Conservation (phyloP, 2,888 invertebrate species). For the Apamea sordens region DNA sequence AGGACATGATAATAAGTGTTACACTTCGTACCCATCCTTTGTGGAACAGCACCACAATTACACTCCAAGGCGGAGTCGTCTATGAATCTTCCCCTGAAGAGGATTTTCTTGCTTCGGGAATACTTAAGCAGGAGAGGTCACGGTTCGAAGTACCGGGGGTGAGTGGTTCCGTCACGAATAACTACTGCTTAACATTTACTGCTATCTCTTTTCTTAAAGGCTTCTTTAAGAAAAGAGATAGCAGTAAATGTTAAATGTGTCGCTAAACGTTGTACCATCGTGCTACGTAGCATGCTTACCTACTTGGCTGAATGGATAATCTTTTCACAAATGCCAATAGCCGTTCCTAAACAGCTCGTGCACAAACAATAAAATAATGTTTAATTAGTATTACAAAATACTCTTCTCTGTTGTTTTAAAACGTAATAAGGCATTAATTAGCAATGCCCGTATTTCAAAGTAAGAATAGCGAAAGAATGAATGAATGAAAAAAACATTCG, state of each 20-base stretch:
- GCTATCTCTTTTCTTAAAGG: no score
- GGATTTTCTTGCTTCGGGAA: no score
- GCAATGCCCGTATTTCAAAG: conserved; percentile 15
- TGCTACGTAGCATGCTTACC: not conserved
- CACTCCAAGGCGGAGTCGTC: no score
- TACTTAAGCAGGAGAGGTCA: not conserved
- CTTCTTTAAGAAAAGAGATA: not conserved
- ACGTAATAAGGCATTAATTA: conserved; percentile 27
- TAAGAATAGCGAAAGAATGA: conserved; percentile 23
- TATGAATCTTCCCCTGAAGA: no score
- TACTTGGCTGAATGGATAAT: not conserved
- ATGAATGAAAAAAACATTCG: conserved; percentile 25
- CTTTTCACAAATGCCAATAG: not conserved
- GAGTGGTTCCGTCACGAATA: not conserved
- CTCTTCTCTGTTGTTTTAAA: conserved; percentile 14
- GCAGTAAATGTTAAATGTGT: not conserved
- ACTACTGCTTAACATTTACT: no score
- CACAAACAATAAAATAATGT: not conserved
- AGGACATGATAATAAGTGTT: no score
- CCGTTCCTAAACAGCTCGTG: not conserved
- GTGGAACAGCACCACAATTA: no score
- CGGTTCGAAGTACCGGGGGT: not conserved
- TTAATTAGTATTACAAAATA: conserved; percentile 14
- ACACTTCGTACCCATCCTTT: no score
- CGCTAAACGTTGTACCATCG: not conserved